Evolutionary conservation across 2,888 invertebrate species (phyloP).

Genomic region (Atethmia centrago): DNA sequence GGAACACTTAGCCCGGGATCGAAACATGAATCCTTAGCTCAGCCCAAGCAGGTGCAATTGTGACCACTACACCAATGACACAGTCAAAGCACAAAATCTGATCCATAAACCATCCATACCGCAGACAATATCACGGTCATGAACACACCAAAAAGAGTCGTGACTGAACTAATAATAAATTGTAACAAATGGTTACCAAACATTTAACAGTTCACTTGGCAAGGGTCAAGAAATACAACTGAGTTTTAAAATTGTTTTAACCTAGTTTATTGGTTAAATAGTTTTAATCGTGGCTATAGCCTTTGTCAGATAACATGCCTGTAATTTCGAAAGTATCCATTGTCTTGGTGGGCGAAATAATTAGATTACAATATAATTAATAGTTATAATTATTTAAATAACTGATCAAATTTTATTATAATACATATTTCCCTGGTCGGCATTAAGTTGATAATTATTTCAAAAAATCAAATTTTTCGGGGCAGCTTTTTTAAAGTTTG

Average conservation of each 20-base stretch:
- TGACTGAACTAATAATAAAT: conserved; percentile 22
- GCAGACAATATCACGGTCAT: conserved; percentile 29
- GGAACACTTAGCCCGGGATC: too few species aligned
- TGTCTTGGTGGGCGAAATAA: background rate
- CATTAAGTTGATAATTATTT: too few species aligned
- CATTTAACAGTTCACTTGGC: conserved; percentile 14
- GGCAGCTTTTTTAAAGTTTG: too few species aligned
- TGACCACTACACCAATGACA: background rate
- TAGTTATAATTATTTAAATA: too few species aligned
- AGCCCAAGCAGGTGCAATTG: too few species aligned
- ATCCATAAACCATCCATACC: background rate
- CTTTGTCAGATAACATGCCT: background rate
- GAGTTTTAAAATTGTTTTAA: background rate
- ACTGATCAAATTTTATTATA: too few species aligned
- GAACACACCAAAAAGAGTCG: conserved; percentile 25
- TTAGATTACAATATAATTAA: background rate
- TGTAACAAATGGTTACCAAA: conserved; percentile 25
- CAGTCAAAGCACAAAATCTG: background rate
- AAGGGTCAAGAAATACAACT: conserved; percentile 13
- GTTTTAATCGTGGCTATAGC: background rate
- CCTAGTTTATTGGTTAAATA: background rate
- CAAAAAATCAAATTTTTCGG: too few species aligned
- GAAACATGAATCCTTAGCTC: too few species aligned
- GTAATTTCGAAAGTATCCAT: background rate
- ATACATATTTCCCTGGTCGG: too few species aligned